Evolutionary conservation across 64 coral and sea anemone genomes (phyloP).

Genomic region (Montipora cactus): DNA sequence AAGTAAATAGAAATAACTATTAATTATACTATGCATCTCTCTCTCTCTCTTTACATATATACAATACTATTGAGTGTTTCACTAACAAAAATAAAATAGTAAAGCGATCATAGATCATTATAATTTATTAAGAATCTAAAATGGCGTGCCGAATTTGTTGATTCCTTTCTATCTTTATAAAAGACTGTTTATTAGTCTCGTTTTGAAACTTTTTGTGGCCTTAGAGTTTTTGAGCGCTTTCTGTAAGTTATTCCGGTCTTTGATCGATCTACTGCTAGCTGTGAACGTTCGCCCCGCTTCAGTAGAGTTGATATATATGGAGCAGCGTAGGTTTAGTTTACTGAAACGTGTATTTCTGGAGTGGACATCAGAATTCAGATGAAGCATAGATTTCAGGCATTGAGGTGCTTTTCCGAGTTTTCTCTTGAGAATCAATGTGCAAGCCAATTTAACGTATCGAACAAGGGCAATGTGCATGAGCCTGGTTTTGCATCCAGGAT

Average conservation of each 20-base stretch:
- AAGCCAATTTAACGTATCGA: constrained; percentile 20
- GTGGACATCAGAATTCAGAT: neutral
- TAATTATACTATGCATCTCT: no score
- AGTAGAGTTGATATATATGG: neutral
- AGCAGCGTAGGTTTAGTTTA: neutral
- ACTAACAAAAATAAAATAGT: no score
- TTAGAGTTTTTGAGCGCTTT: neutral
- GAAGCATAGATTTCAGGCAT: neutral
- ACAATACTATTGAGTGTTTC: no score
- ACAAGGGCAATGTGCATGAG: constrained; percentile 1
- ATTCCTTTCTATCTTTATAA: neutral
- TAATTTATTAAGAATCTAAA: no score
- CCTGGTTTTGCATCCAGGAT: constrained; percentile 8
- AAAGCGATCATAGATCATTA: no score
- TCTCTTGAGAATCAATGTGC: no score
- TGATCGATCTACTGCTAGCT: neutral
- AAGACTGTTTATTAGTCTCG: neutral
- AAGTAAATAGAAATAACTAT: no score
- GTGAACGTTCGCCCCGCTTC: neutral
- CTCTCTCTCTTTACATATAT: no score
- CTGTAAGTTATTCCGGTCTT: neutral
- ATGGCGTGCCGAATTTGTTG: neutral
- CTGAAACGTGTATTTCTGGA: neutral
- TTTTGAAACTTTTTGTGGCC: neutral
- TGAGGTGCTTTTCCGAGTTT: neutral